Conservation (phyloP, 2,888 invertebrate species). For the Sericinus montela region DNA sequence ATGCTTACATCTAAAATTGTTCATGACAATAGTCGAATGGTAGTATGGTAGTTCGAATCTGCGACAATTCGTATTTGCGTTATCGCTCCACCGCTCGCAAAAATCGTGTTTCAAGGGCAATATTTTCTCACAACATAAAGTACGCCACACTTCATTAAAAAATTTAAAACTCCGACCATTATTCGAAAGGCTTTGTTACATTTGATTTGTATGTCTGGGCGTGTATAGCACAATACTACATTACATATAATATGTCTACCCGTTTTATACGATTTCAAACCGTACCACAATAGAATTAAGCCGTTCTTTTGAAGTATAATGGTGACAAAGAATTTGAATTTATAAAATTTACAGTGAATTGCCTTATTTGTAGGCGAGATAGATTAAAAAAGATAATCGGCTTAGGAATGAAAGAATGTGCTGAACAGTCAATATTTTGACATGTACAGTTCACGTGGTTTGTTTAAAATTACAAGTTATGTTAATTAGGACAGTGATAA, state of each 20-base stretch:
- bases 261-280: constrained; percentile 31
- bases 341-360: constrained; percentile 57
- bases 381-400: constrained; percentile 36
- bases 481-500: constrained; percentile 19
- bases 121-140: constrained; percentile 67
- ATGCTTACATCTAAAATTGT: too few relatives aligned
- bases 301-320: constrained; percentile 28
- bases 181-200: constrained; percentile 60
- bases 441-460: constrained; percentile 11
- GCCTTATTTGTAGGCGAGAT: constrained; percentile 45
- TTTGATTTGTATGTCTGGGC: constrained; percentile 68
- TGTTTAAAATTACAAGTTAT: constrained; percentile 1
- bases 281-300: constrained; percentile 34
- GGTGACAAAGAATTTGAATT: constrained; percentile 26
- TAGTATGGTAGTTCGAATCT: too few relatives aligned
- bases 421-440: constrained; percentile 53
- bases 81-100: too few relatives aligned
- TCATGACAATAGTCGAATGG: too few relatives aligned
- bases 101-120: constrained; percentile 28
- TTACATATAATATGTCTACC: constrained; percentile 29
- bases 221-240: constrained; percentile 53
- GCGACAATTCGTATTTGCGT: too few relatives aligned
- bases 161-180: constrained; percentile 66
- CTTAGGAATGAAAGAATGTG: constrained; percentile 34
- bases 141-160: constrained; percentile 71